Percentiles rank a stretch among this genome's conserved stretches.
Conservation (phyloP, 2,113 vertebrate genomes). For the Athene noctua region DNA sequence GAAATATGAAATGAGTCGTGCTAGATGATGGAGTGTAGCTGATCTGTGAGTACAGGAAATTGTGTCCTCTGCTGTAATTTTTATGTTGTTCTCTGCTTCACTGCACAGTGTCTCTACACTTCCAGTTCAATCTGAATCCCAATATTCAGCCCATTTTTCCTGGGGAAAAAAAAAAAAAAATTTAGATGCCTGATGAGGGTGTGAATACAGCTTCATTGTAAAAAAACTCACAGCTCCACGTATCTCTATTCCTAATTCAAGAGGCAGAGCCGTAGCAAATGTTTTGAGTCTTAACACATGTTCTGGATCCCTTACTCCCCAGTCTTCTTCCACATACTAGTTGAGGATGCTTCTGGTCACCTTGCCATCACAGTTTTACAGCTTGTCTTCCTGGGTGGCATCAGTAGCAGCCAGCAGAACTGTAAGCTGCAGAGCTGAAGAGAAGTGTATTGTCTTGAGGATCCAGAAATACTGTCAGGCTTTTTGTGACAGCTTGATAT, state of each 20-base stretch:
- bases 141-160: not conserved
- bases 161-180: not conserved
- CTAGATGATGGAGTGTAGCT: not conserved
- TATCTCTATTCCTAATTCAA: not conserved
- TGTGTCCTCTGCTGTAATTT: not conserved
- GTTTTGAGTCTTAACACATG: not conserved
- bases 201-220: not conserved
- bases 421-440: not conserved
- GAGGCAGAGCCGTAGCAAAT: not conserved
- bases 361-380: not conserved
- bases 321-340: not conserved
- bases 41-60: not conserved
- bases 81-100: not conserved
- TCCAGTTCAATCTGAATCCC: not conserved
- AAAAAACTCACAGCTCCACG: not conserved
- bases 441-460: not conserved
- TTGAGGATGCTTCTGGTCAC: constrained; percentile 2
- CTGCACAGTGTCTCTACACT: not conserved
- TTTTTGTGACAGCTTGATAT: not conserved
- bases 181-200: not conserved
- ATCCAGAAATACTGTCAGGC: not conserved
- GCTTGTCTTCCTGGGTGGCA: not conserved
- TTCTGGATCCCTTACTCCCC: not conserved
- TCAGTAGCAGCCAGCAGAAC: not conserved
- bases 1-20: not conserved